phyloP scores from a whole-genome alignment of 2,113 vertebrate genomes.

The Thomomys bottae region DNA sequence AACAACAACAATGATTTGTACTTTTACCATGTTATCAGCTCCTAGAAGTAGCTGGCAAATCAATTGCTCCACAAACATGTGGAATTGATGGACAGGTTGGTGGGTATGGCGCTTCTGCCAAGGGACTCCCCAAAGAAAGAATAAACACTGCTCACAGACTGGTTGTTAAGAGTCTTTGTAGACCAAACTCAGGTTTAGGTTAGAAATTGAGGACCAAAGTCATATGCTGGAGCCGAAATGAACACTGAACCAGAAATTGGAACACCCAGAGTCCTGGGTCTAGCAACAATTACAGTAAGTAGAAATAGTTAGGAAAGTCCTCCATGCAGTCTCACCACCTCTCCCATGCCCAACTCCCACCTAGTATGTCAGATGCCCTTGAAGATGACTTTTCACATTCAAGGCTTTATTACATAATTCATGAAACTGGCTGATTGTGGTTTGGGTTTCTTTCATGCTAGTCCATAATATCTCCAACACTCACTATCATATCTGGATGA shows the following conservation, averaged over 20 bases:
- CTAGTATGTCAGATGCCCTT: neutral
- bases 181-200: neutral
- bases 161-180: neutral
- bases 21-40: neutral
- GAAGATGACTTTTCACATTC: neutral
- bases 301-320: neutral
- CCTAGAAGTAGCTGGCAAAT: neutral
- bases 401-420: neutral
- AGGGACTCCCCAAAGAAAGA: neutral
- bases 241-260: neutral
- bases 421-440: too few species aligned
- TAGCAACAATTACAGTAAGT: neutral
- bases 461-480: neutral
- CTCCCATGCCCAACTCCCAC: accelerated
- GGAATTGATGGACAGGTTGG: neutral
- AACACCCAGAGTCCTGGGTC: neutral
- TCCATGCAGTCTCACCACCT: too few species aligned
- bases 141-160: neutral
- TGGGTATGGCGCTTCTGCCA: neutral
- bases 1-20: neutral
- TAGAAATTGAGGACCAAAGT: neutral
- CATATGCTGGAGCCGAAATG: neutral
- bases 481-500: neutral
- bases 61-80: neutral
- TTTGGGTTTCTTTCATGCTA: neutral